Base-by-base conservation (phyloP, 2,113 vertebrate species). In the Corythornis cristatus region DNA sequence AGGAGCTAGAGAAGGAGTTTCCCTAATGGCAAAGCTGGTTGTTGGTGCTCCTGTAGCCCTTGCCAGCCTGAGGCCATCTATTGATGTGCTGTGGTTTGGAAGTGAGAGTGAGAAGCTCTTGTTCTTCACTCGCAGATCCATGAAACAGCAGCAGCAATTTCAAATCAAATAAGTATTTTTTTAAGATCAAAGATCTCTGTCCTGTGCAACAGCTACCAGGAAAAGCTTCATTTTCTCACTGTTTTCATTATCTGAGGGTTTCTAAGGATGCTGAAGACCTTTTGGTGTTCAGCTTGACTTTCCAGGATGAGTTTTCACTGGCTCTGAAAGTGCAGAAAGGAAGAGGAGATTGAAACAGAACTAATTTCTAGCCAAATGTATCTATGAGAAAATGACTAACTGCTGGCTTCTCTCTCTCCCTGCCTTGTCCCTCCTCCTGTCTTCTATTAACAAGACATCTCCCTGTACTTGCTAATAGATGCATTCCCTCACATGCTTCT, bases 351-450 rank as follows among this genome's bases (percentile, higher is more conserved):
- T 93, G 91, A 79, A 70, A 22, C 19, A 46, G 12, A 1, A 67
- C 94, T 93, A 56, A 19, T 56, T 89, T 88, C 75, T 88, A 87
- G 89, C 84, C 91, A 93, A 89, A 83, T 73, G 45, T 74, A 93
- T 90, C 50, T 57, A 83, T 87, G 82, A 93, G 89, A 95, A 93
- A 82, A 93, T 95, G 89, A 89, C 87, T 93, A 94, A 95, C 94
- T 94, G 91, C 94, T 94, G 93, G 82, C 95, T 95, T 48, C 90
- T 71, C 77, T 71, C 93, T 94, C 43, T 75, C 65, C 85, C 84
- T 86, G 84, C 95, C 93, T 84, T 93, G 93, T 93, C 92, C 95
- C 93, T 93, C 85, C 95, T 94, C 88, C 94, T 96, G 96, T 86
- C 93, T 95, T 54, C 88, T 91, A 90, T 94, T 95, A 95, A 93